Percentiles rank a stretch among this genome's conserved stretches.
phyloP scores from a whole-genome alignment of 2,888 invertebrate species.

The Mycalesis mineus region DNA sequence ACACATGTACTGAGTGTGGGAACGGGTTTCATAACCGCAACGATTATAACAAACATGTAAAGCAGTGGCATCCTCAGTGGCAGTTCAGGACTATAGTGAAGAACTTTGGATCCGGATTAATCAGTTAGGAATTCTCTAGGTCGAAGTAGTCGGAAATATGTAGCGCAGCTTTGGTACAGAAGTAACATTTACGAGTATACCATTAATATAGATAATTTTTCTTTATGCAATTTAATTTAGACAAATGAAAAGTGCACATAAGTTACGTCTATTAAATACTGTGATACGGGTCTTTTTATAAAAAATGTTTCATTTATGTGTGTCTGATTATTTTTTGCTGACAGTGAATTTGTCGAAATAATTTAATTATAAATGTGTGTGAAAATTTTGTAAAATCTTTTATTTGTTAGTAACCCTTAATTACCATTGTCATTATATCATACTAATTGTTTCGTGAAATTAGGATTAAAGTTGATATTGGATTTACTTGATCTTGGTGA shows the following conservation, averaged over 20 bases:
- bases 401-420: too few relatives aligned
- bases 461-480: too few relatives aligned
- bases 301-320: too few relatives aligned
- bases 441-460: too few relatives aligned
- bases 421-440: too few relatives aligned
- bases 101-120: slow-evolving; percentile 44
- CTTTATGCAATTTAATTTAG: neutral
- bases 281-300: neutral
- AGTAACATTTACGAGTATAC: neutral
- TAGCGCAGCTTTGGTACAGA: neutral
- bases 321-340: neutral
- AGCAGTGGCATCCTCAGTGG: slow-evolving; percentile 67
- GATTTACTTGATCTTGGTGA: too few relatives aligned
- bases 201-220: neutral
- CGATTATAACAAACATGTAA: slow-evolving; percentile 63
- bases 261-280: neutral
- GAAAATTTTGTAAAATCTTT: neutral
- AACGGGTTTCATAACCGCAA: slow-evolving; percentile 58
- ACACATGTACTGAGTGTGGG: slow-evolving; percentile 58
- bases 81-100: slow-evolving; percentile 55
- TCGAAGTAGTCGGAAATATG: neutral
- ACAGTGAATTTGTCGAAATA: too few relatives aligned
- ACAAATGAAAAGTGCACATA: neutral
- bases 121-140: slow-evolving; percentile 18
- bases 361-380: neutral